These are phyloP conservation scores for Ophioderma brevispina DNA, from an alignment of 35 echinoderm and acorn worm genomes.

Conservation along the genomic window DNA sequence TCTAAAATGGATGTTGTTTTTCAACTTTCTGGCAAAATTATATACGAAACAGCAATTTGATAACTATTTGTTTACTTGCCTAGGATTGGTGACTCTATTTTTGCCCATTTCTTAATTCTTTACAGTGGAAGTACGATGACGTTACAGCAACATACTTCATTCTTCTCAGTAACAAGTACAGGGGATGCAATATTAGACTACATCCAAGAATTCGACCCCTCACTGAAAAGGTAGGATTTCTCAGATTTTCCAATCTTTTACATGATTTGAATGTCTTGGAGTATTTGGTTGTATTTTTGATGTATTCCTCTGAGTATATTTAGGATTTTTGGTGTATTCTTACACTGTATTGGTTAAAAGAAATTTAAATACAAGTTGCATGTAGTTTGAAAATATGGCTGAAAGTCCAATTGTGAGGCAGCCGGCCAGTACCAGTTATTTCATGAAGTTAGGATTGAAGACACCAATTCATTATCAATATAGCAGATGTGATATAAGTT, in stretches of 20 bases:
- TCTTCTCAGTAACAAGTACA: constrained; percentile 85
- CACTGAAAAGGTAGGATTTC: constrained; percentile 90
- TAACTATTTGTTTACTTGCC: no score
- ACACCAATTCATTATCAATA: no score
- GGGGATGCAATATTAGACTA: constrained; percentile 68
- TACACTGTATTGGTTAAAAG: neutral
- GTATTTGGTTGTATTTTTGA: neutral
- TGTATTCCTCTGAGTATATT: neutral
- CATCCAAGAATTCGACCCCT: constrained; percentile 63
- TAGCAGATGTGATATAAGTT: no score
- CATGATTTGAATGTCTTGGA: neutral
- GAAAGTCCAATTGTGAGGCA: no score
- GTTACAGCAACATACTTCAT: constrained; percentile 91
- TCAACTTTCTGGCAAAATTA: no score
- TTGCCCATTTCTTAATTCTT: constrained; percentile 19
- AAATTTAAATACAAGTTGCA: no score
- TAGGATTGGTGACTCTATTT: neutral
- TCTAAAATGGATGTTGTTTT: no score
- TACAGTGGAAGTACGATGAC: constrained; percentile 95
- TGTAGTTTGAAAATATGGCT: no score
- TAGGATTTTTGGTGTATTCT: neutral
- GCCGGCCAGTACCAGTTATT: no score
- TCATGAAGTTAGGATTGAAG: no score
- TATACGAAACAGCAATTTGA: no score
- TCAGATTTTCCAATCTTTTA: neutral